Evolutionary conservation across 2,113 vertebrate genomes (phyloP).

Genomic region (Ranitomeya variabilis): DNA sequence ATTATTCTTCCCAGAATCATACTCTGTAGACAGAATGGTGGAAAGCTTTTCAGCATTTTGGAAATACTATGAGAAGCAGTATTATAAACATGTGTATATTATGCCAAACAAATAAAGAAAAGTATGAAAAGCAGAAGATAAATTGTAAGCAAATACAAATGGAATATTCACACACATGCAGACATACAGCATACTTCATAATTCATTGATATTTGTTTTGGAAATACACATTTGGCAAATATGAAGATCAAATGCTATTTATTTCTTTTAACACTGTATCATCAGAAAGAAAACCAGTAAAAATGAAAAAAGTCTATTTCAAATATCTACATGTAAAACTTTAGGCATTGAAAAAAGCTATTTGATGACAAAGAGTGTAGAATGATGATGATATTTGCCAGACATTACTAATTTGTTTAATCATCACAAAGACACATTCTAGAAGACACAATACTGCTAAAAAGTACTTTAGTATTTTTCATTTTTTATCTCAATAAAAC

Average conservation of each 20-base stretch:
- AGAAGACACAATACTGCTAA: constrained; percentile 89
- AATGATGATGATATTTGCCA: constrained; percentile 83
- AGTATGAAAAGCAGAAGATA: neutral
- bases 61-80: constrained; percentile 1
- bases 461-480: constrained; percentile 75
- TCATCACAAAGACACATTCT: constrained; percentile 88
- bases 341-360: constrained; percentile 99
- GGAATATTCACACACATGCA: constrained; percentile 71
- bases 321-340: constrained; percentile 93
- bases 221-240: constrained; percentile 86
- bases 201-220: constrained; percentile 71
- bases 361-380: constrained; percentile 85
- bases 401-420: constrained; percentile 81
- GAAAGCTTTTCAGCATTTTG: constrained; percentile 1
- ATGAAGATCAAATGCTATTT: constrained; percentile 86
- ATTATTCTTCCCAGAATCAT: neutral
- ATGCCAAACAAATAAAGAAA: neutral
- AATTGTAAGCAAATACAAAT: constrained; percentile 57
- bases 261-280: constrained; percentile 87
- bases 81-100: neutral
- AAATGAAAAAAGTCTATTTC: constrained; percentile 86
- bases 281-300: constrained; percentile 85
- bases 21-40: constrained; percentile 9
- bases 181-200: constrained; percentile 69
- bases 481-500: constrained; percentile 70